These are phyloP conservation scores for Bostrychus sinensis DNA, from an alignment of 2,113 vertebrate species.

Conservation along the genomic window DNA sequence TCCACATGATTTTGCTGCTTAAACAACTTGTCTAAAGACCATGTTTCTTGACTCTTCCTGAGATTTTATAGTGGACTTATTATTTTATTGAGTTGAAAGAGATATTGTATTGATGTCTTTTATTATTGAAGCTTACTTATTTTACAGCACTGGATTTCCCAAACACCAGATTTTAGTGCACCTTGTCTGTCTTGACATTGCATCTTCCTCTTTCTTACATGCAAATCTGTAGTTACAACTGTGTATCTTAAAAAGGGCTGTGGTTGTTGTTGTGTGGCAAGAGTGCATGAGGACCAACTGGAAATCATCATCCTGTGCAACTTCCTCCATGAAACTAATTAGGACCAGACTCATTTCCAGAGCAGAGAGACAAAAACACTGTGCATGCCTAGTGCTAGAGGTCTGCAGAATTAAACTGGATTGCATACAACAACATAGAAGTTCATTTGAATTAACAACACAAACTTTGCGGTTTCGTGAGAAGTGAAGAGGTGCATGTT, in stretches of 20 bases:
- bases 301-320: conserved; percentile 23
- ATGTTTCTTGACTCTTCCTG: too few species aligned
- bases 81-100: too few species aligned
- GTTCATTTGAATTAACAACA: neutral
- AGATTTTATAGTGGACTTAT: too few species aligned
- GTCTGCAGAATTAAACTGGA: neutral
- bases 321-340: conserved; percentile 18
- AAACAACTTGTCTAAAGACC: too few species aligned
- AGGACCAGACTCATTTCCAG: conserved; percentile 21
- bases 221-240: neutral
- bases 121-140: neutral
- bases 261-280: conserved; percentile 13
- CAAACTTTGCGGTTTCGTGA: neutral
- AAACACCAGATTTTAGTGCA: neutral
- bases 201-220: neutral
- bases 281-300: conserved; percentile 1
- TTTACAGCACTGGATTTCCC: neutral
- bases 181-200: neutral
- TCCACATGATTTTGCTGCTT: too few species aligned
- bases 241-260: neutral
- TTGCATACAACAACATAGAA: neutral
- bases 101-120: too few species aligned
- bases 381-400: neutral
- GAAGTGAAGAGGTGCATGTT: neutral
- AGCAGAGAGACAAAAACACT: neutral